These are phyloP conservation scores for Platalea minor DNA, from an alignment of 2,797 vertebrate species.

Conservation along the genomic window DNA sequence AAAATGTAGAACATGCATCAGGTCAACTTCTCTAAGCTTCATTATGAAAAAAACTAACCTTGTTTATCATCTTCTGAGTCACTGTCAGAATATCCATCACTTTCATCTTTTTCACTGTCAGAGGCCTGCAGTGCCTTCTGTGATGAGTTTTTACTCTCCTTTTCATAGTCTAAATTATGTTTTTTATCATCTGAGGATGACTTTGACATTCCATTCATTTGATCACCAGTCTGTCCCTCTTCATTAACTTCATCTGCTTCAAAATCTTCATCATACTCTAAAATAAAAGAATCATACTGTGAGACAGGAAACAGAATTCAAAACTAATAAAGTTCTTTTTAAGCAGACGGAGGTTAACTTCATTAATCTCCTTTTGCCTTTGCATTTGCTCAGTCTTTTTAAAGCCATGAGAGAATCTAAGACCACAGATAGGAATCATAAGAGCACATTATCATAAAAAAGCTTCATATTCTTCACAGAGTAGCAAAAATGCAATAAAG, in stretches of 20 bases:
- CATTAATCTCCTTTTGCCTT: not conserved
- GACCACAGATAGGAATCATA: not conserved
- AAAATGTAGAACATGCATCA: not conserved
- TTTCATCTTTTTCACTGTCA: conserved; percentile 44
- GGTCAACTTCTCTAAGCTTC: not conserved
- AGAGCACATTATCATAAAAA: not conserved
- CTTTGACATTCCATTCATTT: conserved; percentile 63
- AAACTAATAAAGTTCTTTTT: not conserved
- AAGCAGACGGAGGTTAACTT: conserved; percentile 17
- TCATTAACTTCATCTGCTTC: conserved; percentile 82
- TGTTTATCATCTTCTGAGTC: conserved; percentile 70
- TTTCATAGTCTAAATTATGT: conserved; percentile 34
- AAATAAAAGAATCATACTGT: conserved; percentile 32
- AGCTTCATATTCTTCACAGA: not conserved
- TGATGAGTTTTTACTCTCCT: conserved; percentile 41
- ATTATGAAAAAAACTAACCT: conserved; percentile 60
- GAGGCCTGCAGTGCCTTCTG: conserved; percentile 27
- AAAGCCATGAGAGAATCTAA: conserved; percentile 23
- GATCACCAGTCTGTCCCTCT: conserved; percentile 56
- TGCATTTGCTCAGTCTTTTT: not conserved
- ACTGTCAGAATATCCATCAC: conserved; percentile 62
- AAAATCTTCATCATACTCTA: conserved; percentile 94
- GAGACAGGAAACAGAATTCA: conserved; percentile 41
- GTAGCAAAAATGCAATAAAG: not conserved
- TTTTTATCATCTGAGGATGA: conserved; percentile 65